A percentile compares a stretch with the other conserved stretches of the same genome.
Conservation (phyloP, 2,113 vertebrate genomes). For the Formicarius rufipectus region DNA sequence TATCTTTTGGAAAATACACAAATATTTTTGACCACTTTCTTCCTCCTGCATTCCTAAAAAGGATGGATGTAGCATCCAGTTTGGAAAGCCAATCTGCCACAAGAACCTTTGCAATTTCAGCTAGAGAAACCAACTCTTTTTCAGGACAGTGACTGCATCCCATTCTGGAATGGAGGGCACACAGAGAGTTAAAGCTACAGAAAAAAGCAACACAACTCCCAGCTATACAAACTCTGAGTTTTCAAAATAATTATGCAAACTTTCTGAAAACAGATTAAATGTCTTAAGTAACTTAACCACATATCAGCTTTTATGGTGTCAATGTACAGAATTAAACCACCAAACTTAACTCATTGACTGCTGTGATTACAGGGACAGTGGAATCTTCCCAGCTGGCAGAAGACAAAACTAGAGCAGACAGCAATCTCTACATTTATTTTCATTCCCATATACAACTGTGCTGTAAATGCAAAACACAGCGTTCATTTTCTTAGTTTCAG, state of each 20-base stretch:
- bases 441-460: background rate
- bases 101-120: background rate
- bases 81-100: background rate
- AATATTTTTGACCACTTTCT: background rate
- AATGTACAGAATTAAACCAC: background rate
- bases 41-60: background rate
- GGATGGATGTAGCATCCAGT: background rate
- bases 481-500: background rate
- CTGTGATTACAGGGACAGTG: background rate
- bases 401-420: background rate
- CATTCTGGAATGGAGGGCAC: background rate
- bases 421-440: background rate
- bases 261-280: background rate
- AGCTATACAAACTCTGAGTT: background rate
- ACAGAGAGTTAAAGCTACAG: fast-evolving
- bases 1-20: background rate
- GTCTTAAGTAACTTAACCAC: background rate
- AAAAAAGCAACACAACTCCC: background rate
- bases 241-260: background rate
- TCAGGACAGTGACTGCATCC: background rate
- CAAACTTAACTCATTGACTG: background rate
- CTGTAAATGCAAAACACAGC: background rate
- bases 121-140: background rate
- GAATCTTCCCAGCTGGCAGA: background rate
- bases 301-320: background rate